phyloP scores from a whole-genome alignment of 2,113 vertebrate genomes.

The Brevimyrus niger region DNA sequence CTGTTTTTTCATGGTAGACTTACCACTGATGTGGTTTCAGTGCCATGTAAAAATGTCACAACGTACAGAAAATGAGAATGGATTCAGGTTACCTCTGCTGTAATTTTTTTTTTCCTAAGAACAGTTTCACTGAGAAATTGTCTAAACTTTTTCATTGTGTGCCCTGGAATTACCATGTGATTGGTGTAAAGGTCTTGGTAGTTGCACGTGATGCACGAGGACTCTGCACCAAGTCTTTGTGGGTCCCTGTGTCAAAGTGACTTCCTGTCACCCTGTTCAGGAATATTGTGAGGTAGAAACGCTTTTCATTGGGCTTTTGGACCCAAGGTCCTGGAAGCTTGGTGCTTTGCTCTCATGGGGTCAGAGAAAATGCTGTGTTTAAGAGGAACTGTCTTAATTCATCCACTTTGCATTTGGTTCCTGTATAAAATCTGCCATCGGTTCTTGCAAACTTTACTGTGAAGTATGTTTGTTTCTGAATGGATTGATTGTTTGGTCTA shows the following conservation, averaged over 20 bases:
- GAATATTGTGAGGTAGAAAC: neutral
- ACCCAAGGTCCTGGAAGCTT: neutral
- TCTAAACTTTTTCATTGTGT: neutral
- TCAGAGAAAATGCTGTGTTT: neutral
- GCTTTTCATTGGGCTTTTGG: neutral
- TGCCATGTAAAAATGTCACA: neutral
- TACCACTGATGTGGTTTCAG: neutral
- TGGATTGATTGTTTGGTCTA: neutral
- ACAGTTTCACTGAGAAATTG: neutral
- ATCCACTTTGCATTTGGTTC: neutral
- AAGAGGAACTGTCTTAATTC: neutral
- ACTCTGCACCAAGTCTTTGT: constrained; percentile 4
- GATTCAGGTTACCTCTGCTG: neutral
- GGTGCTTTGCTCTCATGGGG: neutral
- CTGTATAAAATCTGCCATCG: neutral
- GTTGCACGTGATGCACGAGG: neutral
- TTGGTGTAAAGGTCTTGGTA: neutral
- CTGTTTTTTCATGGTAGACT: neutral
- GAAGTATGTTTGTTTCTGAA: neutral
- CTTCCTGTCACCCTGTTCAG: neutral
- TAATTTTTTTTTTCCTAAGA: neutral
- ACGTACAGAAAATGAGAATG: neutral
- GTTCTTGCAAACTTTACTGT: neutral
- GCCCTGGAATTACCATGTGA: neutral
- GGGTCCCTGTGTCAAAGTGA: neutral